Evolutionary conservation across 1,140 invertebrate species (phyloP), one percentile per base, ranked within the genome.

Genomic region (Drosophila santomea): DNA sequence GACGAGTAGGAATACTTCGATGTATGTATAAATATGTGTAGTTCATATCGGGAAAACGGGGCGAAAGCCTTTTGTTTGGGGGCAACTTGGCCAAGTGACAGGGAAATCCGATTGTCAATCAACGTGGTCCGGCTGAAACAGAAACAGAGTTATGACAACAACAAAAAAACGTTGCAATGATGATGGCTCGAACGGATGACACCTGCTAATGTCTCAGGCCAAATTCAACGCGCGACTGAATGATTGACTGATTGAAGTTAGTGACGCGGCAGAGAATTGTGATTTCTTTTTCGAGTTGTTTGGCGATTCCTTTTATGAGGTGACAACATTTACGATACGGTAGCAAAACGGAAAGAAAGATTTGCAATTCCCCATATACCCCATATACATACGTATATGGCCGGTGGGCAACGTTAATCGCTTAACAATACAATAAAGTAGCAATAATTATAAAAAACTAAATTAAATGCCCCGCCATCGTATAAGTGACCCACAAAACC

Each of bases 381-480:
- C 4, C 35, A 10, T 7, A 7, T 36, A 36, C 15, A 4, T 45
- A 23, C 59, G 28, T 72, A 78, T 56, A 80, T 64, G 67, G 54
- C 35, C 47, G 14, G 64, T 64, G 67, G 54, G 20, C 47, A 20
- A 66, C 68, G 83, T 88, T 90, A 90, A 90, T 90, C 86, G 86
- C 80, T 90, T 90, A 90, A 91, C 81, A 90, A 90, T 90, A 90
- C 86, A 90, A 90, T 90, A 90, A 90, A 90, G 86, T 90, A 86
- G 86, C 86, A 90, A 90, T 90, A 90, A 90, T 90, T 90, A 90
- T 90, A 90, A 90, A 90, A 86, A 89, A 88, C 80, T 91, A 90
- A 86, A 90, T 86, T 74, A 88, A 86, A 86, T 86, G 71, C 68
- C 61, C 67, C 56, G 74, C 61, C 47, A 62, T 32, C 73, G 67